Percentiles rank a stretch among this genome's conserved stretches.
Evolutionary conservation across 2,888 invertebrate genomes (phyloP).

Genomic region (Dasypogon diadema): DNA sequence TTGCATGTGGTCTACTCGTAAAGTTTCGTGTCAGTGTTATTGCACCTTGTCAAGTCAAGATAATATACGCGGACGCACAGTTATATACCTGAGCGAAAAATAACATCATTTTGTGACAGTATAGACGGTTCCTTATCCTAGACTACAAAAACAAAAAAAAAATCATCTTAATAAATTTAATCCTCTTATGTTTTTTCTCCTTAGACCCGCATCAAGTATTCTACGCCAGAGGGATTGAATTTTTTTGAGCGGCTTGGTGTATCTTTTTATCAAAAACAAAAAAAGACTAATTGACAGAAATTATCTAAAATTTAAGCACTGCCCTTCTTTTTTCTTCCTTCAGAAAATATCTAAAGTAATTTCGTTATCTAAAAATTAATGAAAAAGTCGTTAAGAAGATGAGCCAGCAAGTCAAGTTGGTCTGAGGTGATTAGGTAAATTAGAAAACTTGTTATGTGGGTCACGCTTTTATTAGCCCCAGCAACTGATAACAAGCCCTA

Average conservation of each 20-base stretch:
- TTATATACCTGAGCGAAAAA: not conserved
- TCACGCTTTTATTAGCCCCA: no score
- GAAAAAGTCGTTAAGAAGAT: conserved; percentile 39
- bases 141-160: no score
- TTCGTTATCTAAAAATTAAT: conserved; percentile 38
- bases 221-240: no score
- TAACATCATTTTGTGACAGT: not conserved
- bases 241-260: no score
- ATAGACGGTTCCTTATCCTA: not conserved
- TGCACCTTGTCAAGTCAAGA: conserved; percentile 2
- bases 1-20: conserved; percentile 1
- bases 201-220: not conserved
- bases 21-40: not conserved
- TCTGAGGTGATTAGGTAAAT: not conserved
- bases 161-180: no score
- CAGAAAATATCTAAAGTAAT: conserved; percentile 11
- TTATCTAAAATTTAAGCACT: no score
- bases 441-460: not conserved
- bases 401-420: not conserved
- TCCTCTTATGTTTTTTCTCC: not conserved
- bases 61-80: not conserved
- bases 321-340: no score
- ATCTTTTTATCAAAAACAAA: not conserved
- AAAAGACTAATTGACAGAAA: not conserved
- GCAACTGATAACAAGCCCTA: no score